Evolutionary conservation across 2,888 invertebrate species (phyloP), one percentile per base, ranked within the genome.

Genomic region (Phaonia tiefii): DNA sequence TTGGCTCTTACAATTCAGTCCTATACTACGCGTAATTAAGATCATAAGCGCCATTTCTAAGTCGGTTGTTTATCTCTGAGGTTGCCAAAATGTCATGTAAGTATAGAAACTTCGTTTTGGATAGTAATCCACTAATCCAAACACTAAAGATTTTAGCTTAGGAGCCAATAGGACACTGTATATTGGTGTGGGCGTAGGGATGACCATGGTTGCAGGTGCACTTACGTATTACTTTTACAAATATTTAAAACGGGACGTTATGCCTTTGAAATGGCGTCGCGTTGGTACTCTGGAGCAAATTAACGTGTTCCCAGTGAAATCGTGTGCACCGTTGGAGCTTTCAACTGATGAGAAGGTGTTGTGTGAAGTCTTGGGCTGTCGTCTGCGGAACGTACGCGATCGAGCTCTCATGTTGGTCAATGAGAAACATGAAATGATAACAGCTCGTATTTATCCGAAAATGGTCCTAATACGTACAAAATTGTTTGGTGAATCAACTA

Each of bases 401-500:
- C 86, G 90, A n/a, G 82, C 85, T 13, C 83, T 90, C n/a, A 90
- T 90, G 90, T 20, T 90, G 11, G 79, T 90, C 11, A 88, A 89
- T 37, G 79, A 84, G 13, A 84, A 85, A 13, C 84, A 88, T 70
- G 85, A 88, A 82, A 85, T 89, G 86, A 74, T 90, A 5, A 88
- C 89, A 0, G 90, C 89, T 0, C 86, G 90, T 42, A 83, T 82
- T 0, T 89, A 89, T 85, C 89, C 89, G 0, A 87, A 87, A 58
- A 86, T 90, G 87, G 79, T 90, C 1, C 75, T 83, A 8, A 87
- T 90, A 20, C 70, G 75, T 4, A 83, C 88, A 0, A 85, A 79
- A 58, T 63, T 85, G 26, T 67, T 85, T 7, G 76, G 80, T 0
- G 92, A 88, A 7, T 92, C 93, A 7, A 88, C 92, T 15, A 88